These are phyloP conservation scores for Alectura lathami DNA, from an alignment of 2,113 vertebrate genomes.

Conservation along the genomic window DNA sequence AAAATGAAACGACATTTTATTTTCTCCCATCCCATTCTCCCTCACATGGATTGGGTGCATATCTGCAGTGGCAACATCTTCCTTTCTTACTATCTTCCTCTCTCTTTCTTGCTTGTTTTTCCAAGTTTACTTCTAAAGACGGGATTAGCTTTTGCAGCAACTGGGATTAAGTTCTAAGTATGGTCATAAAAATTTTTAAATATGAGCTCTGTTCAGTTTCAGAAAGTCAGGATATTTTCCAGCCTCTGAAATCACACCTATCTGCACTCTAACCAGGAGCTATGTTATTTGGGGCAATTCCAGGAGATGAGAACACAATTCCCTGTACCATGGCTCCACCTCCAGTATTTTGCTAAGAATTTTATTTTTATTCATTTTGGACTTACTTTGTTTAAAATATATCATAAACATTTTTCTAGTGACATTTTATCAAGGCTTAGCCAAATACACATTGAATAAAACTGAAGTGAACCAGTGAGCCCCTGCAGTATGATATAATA, in stretches of 20 bases:
- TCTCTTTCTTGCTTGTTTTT: neutral
- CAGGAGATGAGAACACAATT: neutral
- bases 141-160: neutral
- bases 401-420: neutral
- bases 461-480: neutral
- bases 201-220: neutral
- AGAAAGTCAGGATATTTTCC: neutral
- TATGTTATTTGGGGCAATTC: neutral
- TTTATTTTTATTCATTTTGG: neutral
- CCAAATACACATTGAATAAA: neutral
- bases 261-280: neutral
- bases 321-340: constrained; percentile 63
- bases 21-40: neutral
- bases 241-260: neutral
- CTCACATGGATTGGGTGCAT: neutral
- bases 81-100: neutral
- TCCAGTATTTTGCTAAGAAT: constrained; percentile 52
- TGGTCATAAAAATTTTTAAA: neutral
- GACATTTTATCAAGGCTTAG: neutral
- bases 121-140: neutral
- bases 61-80: neutral
- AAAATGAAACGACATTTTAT: neutral
- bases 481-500: neutral
- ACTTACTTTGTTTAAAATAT: neutral
- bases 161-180: neutral